Conservation (phyloP, 2,888 invertebrate species). For the Erebia ligea region DNA sequence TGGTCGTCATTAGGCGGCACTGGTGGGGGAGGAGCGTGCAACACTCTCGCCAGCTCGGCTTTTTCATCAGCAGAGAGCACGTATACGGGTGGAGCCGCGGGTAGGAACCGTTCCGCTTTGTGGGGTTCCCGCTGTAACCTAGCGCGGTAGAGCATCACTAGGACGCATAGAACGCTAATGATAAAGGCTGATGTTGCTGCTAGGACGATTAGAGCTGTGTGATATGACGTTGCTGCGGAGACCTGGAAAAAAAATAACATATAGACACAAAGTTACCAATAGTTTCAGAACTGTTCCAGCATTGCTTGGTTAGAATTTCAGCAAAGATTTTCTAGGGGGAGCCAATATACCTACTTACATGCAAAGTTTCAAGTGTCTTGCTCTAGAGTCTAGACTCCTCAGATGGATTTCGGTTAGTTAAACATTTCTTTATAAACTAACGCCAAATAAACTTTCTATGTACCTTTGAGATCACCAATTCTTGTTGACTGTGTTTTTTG, state of each 20-base stretch:
- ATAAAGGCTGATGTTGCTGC: conserved; percentile 91
- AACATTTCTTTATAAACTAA: too few relatives aligned
- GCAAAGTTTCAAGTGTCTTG: too few relatives aligned
- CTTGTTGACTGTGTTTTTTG: too few relatives aligned
- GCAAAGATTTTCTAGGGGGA: too few relatives aligned
- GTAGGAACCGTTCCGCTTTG: conserved; percentile 84
- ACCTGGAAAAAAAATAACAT: conserved; percentile 53
- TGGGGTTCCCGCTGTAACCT: conserved; percentile 78
- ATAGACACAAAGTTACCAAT: neutral
- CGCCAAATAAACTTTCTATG: too few relatives aligned
- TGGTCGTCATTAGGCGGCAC: conserved; percentile 51
- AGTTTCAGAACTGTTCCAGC: too few relatives aligned
- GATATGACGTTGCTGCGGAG: conserved; percentile 87
- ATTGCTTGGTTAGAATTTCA: too few relatives aligned
- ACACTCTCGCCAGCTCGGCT: conserved; percentile 74
- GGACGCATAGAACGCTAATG: conserved; percentile 89
- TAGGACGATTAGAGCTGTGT: conserved; percentile 89
- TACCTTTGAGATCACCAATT: too few relatives aligned
- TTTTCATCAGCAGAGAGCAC: conserved; percentile 87
- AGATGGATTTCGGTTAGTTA: too few relatives aligned
- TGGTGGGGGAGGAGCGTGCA: conserved; percentile 67
- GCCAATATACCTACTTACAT: too few relatives aligned
- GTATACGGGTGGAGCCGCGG: conserved; percentile 86
- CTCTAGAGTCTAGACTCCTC: too few relatives aligned
- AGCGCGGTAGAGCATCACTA: conserved; percentile 88